These are phyloP conservation scores for Hemibagrus guttatus DNA, from an alignment of 2,797 vertebrate species.

Conservation along the genomic window DNA sequence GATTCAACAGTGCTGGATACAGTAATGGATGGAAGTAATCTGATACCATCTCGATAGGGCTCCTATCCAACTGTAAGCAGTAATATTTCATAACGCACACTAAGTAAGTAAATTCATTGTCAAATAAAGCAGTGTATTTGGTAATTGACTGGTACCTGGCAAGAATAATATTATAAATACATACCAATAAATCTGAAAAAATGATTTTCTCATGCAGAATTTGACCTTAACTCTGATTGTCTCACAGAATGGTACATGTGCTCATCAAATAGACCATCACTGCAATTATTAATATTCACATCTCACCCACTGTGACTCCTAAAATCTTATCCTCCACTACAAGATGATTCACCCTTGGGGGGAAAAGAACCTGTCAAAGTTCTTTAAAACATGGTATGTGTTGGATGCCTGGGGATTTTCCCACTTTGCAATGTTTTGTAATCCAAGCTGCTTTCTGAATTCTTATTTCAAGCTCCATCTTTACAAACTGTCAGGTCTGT, in stretches of 20 bases:
- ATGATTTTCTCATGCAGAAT: background rate
- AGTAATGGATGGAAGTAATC: background rate
- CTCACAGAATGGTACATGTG: background rate
- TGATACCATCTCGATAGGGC: background rate
- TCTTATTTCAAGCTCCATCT: background rate
- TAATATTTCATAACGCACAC: background rate
- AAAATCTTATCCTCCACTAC: background rate
- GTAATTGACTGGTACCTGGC: background rate
- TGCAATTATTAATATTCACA: background rate
- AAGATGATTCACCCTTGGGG: background rate
- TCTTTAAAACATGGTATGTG: background rate
- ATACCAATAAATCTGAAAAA: background rate
- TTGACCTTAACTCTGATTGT: background rate
- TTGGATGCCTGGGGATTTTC: background rate
- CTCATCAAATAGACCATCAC: background rate
- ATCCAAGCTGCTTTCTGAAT: background rate
- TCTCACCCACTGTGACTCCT: background rate
- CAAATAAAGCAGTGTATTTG: background rate
- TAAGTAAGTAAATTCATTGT: background rate
- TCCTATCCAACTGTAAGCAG: background rate
- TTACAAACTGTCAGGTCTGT: background rate
- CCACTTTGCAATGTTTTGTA: background rate
- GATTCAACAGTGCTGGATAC: background rate
- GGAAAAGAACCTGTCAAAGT: background rate
- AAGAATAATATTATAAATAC: background rate